Evolutionary conservation across 2,797 vertebrate genomes (phyloP).

Genomic region (Pelochelys cantorii): DNA sequence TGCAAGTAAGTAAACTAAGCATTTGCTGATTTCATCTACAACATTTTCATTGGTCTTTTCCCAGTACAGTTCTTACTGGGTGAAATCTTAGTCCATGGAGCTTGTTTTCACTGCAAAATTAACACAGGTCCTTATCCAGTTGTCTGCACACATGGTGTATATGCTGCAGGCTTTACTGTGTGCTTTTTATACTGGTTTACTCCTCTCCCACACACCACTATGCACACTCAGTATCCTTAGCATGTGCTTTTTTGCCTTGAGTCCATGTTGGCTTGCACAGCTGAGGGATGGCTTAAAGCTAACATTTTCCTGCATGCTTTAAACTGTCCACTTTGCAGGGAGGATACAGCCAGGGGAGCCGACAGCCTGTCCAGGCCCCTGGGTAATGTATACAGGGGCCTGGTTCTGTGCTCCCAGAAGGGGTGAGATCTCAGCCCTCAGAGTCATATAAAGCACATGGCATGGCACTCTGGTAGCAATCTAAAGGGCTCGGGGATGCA

Average conservation of each 20-base stretch:
- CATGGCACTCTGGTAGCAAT: too few species aligned
- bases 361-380: too few species aligned
- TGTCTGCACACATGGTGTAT: neutral
- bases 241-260: neutral
- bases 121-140: neutral
- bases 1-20: constrained; percentile 74
- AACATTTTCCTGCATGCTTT: neutral
- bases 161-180: neutral
- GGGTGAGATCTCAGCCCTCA: too few species aligned
- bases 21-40: neutral
- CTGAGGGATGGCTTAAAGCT: neutral
- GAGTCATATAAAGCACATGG: too few species aligned
- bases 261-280: neutral
- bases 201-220: neutral
- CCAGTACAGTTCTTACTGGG: neutral
- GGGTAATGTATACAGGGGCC: too few species aligned
- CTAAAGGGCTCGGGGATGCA: too few species aligned
- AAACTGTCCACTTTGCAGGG: neutral
- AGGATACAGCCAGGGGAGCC: neutral
- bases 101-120: neutral
- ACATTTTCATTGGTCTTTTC: neutral
- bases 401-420: too few species aligned
- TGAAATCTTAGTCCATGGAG: neutral
- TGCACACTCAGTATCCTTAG: neutral
- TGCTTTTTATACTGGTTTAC: neutral